These are phyloP conservation scores for Silurus asotus DNA, from an alignment of 2,113 vertebrate species.

Conservation along the genomic window DNA sequence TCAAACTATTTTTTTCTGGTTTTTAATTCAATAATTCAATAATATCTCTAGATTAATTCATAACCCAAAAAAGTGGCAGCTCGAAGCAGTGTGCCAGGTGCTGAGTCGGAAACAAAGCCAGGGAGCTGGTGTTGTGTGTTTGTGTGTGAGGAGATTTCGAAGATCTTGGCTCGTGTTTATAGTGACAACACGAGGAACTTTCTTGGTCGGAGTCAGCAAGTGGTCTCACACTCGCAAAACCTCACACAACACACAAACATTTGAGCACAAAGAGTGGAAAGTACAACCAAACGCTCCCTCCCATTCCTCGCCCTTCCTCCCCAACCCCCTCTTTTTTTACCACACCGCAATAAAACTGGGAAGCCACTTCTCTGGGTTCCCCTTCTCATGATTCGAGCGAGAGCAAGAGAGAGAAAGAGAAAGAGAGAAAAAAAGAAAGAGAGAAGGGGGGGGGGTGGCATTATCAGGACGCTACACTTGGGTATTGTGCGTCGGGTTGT, in stretches of 20 bases:
- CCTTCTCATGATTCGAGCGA: conserved; percentile 32
- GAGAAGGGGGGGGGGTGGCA: conserved; percentile 22
- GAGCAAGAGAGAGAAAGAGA: conserved; percentile 13
- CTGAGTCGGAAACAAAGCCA: background rate
- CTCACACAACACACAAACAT: conserved; percentile 34
- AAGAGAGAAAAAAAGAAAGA: conserved; percentile 33
- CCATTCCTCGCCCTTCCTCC: background rate
- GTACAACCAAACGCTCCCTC: conserved; percentile 34
- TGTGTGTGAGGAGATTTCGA: background rate
- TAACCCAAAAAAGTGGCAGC: background rate
- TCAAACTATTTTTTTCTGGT: background rate
- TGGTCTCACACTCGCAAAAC: conserved; percentile 4
- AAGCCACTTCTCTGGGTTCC: conserved; percentile 53
- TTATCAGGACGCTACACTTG: conserved; percentile 56
- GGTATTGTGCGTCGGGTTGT: conserved; percentile 50
- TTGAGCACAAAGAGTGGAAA: conserved; percentile 43
- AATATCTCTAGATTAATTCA: background rate
- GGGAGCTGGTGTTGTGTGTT: background rate
- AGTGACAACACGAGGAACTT: conserved; percentile 28
- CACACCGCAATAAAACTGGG: conserved; percentile 53
- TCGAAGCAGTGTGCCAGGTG: background rate
- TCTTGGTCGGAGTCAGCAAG: conserved; percentile 20
- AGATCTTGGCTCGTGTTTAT: conserved; percentile 7
- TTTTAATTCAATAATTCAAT: background rate
- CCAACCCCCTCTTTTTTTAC: conserved; percentile 24